A percentile compares a stretch with the other conserved stretches of the same genome.
Conservation (phyloP, 1,140 invertebrate genomes). For the Drosophila lowei region DNA sequence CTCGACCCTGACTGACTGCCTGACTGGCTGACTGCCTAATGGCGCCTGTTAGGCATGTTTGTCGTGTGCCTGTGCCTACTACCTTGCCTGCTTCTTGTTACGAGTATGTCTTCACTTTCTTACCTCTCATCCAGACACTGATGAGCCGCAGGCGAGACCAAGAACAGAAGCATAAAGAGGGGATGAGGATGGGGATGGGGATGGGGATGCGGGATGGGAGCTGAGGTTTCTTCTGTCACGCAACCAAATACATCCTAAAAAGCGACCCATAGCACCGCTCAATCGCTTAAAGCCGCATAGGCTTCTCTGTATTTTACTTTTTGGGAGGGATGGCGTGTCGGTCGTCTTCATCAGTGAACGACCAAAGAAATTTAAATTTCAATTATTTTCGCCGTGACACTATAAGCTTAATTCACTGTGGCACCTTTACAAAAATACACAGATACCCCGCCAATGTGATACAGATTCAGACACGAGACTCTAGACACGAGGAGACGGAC, state of each 20-base stretch:
- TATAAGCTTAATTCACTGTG: slow-evolving; percentile 41
- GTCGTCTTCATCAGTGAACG: slow-evolving; percentile 24
- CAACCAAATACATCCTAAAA: slow-evolving; percentile 20
- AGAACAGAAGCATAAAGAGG: background rate
- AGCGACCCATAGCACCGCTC: background rate
- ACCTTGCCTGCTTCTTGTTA: slow-evolving; percentile 12
- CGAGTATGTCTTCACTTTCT: slow-evolving; percentile 34
- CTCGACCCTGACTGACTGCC: slow-evolving; percentile 31
- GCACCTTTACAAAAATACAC: slow-evolving; percentile 20
- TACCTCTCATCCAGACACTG: slow-evolving; percentile 25
- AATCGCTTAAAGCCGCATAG: slow-evolving; percentile 30
- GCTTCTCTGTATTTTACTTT: background rate
- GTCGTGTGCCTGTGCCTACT: slow-evolving; percentile 14
- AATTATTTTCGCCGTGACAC: slow-evolving; percentile 49
- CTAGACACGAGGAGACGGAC: background rate
- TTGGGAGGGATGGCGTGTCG: slow-evolving; percentile 1
- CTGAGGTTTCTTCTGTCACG: slow-evolving; percentile 3
- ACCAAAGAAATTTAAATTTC: slow-evolving; percentile 51
- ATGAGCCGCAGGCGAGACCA: slow-evolving; percentile 30
- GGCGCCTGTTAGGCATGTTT: slow-evolving; percentile 56
- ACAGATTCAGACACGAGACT: background rate
- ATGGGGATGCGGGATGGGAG: background rate
- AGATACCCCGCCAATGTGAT: background rate
- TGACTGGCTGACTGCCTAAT: slow-evolving; percentile 52
- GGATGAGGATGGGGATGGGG: no score